Base-by-base conservation (phyloP, 2,888 invertebrate genomes). In the Melieria picta region DNA sequence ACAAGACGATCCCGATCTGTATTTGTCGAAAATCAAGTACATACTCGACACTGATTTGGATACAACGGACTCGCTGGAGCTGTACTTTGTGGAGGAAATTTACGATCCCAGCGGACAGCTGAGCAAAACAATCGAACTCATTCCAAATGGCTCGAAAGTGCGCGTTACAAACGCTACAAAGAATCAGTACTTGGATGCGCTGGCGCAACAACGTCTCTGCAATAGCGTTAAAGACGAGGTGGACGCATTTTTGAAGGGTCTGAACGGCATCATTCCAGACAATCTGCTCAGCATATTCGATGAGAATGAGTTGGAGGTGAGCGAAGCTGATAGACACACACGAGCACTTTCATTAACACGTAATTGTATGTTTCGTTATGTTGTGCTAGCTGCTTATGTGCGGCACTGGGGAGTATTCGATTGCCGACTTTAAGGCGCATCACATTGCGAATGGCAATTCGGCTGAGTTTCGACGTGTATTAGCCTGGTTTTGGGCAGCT, bases 1-100 rank as follows among this genome's bases (percentile, higher is more conserved):
- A 84, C 96, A 96, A 87, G 97, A 98, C 84, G 97, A 97, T 88
- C 97, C 97, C 0, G 97, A 97, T 87, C 88, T 97, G 72, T 97
- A 96, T 88, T 88, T 96, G 75, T 93, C 94, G n/a, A 97, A 97
- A 89, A 93, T 97, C 58, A 95, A 95, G 84, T 97, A 96, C 86
- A 93, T 98, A 76, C 88, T 96, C 78, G 96, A 97, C 81, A 94
- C 97, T 76, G 94, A 96, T 87, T 91, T 97, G 76, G 95, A 95
- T 84, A 88, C 90, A 65, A 88, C 88, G 46, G 93, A 93, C 69
- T 90, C 89, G 43, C 92, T 95, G 84, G 97, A 97, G 84, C 87
- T 98, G 72, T 93, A 90, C 87, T 98, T 97, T 88, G 90, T 93
- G 1, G 97, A 97, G 85, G 97, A 98, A 84, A 92, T 95, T 79